Evolutionary conservation across 2,888 invertebrate species (phyloP).

Genomic region (Morpho deidamia): DNA sequence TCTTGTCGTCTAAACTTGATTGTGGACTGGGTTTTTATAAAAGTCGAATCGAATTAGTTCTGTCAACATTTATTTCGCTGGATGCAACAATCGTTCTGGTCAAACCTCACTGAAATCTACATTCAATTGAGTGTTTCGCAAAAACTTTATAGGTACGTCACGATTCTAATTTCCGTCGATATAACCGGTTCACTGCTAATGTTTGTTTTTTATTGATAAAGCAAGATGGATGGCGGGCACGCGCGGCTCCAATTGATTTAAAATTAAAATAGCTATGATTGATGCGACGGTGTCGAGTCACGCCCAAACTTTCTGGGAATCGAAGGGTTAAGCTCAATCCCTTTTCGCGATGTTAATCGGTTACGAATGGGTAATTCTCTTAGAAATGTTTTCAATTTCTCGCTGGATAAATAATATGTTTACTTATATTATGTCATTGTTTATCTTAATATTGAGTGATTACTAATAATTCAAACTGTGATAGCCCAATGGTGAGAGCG

Average conservation of each 20-base stretch:
- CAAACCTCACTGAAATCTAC: background rate
- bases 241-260: slow-evolving; percentile 72
- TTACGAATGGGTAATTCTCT: background rate
- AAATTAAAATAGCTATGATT: slow-evolving; percentile 67
- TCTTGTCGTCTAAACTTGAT: too few species aligned
- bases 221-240: slow-evolving; percentile 68
- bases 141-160: slow-evolving; percentile 9
- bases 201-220: slow-evolving; percentile 49
- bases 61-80: too few species aligned
- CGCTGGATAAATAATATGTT: background rate
- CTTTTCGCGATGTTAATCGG: slow-evolving; percentile 20
- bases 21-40: background rate
- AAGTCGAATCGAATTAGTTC: too few species aligned
- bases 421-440: too few species aligned
- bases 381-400: too few species aligned
- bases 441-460: too few species aligned
- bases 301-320: slow-evolving; percentile 58
- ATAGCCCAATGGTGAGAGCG: too few species aligned
- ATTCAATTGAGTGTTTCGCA: background rate
- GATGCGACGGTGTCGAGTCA: slow-evolving; percentile 53
- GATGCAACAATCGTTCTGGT: too few species aligned
- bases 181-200: slow-evolving; percentile 24
- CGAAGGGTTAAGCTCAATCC: slow-evolving; percentile 50
- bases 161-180: slow-evolving; percentile 21
- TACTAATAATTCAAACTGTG: too few species aligned